A percentile compares a stretch with the other conserved stretches of the same genome.
Conservation (phyloP, 2,888 invertebrate species). For the Caenorhabditis doughertyi region DNA sequence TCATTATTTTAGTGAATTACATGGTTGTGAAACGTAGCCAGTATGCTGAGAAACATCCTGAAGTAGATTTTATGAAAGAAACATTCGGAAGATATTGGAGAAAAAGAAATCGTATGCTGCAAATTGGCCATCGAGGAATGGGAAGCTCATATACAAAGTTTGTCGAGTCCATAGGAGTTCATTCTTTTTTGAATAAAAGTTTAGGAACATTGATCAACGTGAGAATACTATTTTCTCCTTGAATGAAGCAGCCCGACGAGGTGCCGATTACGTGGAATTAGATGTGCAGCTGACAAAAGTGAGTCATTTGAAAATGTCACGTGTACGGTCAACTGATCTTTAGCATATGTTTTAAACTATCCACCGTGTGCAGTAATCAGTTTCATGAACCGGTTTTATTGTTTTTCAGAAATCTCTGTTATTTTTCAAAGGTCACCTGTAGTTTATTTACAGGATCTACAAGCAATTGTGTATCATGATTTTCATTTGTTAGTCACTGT, state of each 20-base stretch:
- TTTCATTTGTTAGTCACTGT: conserved; percentile 91
- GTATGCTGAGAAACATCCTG: conserved; percentile 31
- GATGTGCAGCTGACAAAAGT: conserved; percentile 96
- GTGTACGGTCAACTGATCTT: too few species aligned
- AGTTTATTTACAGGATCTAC: conserved; percentile 85
- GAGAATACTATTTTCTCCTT: conserved; percentile 97
- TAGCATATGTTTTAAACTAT: background rate
- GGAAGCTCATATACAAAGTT: conserved; percentile 89
- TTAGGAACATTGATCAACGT: conserved; percentile 83
- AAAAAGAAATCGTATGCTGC: conserved; percentile 85
- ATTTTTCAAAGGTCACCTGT: background rate
- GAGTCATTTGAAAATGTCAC: background rate
- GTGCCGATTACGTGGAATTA: conserved; percentile 98
- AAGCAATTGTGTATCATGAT: conserved; percentile 94
- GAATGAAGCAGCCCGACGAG: conserved; percentile 93
- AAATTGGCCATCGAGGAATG: conserved; percentile 96
- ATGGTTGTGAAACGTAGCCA: conserved; percentile 68
- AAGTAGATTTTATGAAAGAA: conserved; percentile 58
- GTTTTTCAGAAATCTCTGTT: background rate
- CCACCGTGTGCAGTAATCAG: background rate
- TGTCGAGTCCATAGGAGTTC: background rate
- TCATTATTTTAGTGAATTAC: conserved; percentile 67
- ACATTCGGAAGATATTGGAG: conserved; percentile 73
- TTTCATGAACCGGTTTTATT: background rate
- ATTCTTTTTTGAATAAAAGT: conserved; percentile 1